Percentiles rank a stretch among this genome's conserved stretches.
phyloP scores from a whole-genome alignment of 2,113 vertebrate species.

The Arizona elegans region DNA sequence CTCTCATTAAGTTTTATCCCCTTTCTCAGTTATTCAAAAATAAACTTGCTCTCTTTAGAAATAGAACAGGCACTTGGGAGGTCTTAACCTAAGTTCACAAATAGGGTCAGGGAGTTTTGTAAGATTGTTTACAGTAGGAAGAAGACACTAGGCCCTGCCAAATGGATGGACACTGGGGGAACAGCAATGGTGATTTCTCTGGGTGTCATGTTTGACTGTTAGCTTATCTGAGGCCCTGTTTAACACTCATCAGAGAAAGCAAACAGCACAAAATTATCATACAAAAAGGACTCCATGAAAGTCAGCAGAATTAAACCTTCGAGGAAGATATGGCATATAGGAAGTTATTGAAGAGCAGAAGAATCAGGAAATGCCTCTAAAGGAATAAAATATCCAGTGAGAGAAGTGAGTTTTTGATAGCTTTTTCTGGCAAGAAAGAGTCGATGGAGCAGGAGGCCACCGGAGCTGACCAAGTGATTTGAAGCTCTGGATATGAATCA shows the following conservation, averaged over 20 bases:
- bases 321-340: background rate
- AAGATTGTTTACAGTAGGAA: background rate
- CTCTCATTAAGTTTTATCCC: background rate
- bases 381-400: background rate
- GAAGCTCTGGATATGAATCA: background rate
- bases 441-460: background rate
- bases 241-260: background rate
- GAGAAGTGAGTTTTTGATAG: background rate
- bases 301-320: background rate
- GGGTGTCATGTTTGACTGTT: background rate
- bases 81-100: background rate
- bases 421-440: background rate
- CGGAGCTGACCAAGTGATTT: background rate
- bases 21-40: background rate
- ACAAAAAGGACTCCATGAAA: background rate
- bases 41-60: background rate
- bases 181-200: background rate
- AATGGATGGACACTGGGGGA: background rate
- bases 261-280: background rate
- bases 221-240: background rate
- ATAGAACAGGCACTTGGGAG: background rate
- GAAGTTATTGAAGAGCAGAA: background rate
- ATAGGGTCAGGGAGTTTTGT: background rate
- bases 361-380: background rate
- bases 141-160: background rate